phyloP scores from a whole-genome alignment of 2,797 vertebrate species.

The Mustela erminea region DNA sequence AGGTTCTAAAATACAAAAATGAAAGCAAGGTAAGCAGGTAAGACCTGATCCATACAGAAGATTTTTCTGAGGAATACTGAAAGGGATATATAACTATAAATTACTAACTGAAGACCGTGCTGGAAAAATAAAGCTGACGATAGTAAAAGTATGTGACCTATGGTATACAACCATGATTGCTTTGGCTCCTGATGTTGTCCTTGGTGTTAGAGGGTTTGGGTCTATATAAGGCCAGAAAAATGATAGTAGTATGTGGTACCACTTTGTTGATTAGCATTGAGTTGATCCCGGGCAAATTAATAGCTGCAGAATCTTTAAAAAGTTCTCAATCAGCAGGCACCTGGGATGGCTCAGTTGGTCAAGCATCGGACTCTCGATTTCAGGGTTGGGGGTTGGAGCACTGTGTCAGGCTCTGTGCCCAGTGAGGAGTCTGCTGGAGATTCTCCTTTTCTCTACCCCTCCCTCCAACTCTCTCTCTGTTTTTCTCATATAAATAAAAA shows the following conservation, averaged over 20 bases:
- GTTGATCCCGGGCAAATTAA: background rate
- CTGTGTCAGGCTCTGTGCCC: background rate
- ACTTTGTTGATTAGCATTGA: background rate
- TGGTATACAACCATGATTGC: background rate
- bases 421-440: background rate
- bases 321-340: background rate
- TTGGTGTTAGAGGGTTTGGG: background rate
- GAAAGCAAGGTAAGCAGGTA: background rate
- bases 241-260: background rate
- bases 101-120: background rate
- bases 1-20: background rate
- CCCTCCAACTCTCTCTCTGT: background rate
- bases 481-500: background rate
- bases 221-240: constrained; percentile 9
- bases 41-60: background rate
- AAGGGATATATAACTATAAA: background rate
- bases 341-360: background rate
- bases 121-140: background rate
- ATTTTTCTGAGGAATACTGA: background rate
- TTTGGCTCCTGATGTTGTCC: background rate
- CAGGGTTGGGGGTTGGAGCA: background rate
- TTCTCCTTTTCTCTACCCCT: background rate
- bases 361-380: background rate
- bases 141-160: background rate
- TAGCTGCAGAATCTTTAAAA: background rate